These are phyloP conservation scores for Neogale vison DNA, from an alignment of 2,113 vertebrate genomes.

Conservation along the genomic window DNA sequence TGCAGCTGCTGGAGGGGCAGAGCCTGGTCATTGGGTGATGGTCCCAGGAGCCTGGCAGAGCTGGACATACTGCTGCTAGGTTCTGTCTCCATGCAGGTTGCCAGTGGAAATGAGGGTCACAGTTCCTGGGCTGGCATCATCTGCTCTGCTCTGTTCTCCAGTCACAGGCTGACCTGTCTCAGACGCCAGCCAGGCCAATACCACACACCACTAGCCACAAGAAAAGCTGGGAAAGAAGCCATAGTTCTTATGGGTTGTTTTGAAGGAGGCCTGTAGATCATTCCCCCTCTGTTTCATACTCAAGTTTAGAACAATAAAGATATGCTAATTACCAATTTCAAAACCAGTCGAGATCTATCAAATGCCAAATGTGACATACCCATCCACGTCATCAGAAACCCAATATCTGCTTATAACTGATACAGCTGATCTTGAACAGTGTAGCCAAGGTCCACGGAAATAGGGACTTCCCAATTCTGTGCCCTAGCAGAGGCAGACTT, in stretches of 20 bases:
- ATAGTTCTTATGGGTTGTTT: background rate
- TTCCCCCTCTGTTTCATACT: background rate
- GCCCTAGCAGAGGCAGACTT: background rate
- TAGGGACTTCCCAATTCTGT: background rate
- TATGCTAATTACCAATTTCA: background rate
- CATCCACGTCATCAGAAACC: background rate
- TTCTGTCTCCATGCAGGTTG: background rate
- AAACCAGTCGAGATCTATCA: background rate
- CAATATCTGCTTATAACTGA: background rate
- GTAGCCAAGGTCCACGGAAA: background rate
- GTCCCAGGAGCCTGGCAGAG: background rate
- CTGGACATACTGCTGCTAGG: background rate
- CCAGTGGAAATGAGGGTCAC: background rate
- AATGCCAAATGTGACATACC: too few relatives aligned
- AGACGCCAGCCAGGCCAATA: background rate
- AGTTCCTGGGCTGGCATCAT: background rate
- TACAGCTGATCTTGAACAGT: too few relatives aligned
- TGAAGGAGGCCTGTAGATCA: background rate
- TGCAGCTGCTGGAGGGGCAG: too few relatives aligned
- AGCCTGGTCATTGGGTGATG: too few relatives aligned
- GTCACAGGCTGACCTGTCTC: background rate
- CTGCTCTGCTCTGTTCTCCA: background rate
- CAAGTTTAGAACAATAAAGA: background rate
- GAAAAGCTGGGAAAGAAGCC: background rate
- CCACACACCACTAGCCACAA: background rate